Percentiles rank a stretch among this genome's conserved stretches.
Evolutionary conservation across 2,888 invertebrate genomes (phyloP).

Genomic region (Terebella lapidaria): DNA sequence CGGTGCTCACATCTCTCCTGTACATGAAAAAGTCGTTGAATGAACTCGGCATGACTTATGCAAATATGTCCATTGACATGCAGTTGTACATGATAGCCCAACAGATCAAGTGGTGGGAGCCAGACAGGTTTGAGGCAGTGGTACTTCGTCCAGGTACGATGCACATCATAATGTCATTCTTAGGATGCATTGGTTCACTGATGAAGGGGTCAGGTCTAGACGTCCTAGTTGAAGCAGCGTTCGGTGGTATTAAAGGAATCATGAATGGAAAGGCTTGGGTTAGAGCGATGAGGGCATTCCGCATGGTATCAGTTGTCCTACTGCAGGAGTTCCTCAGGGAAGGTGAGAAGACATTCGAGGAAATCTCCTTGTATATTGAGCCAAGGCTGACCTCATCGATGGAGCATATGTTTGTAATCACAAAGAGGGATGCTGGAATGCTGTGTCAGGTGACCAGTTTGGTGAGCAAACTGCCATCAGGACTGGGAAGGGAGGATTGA

Average conservation of each 20-base stretch:
- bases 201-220: conserved; percentile 11
- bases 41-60: conserved; percentile 1
- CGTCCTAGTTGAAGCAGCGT: conserved; percentile 6
- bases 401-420: conserved; percentile 13
- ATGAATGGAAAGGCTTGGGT: conserved; percentile 16
- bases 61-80: conserved; percentile 3
- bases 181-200: conserved; percentile 13
- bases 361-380: neutral
- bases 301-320: conserved; percentile 9
- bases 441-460: conserved; percentile 29
- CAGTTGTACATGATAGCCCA: conserved; percentile 10
- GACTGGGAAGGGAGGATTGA: conserved; percentile 25
- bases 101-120: conserved; percentile 16
- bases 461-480: conserved; percentile 39
- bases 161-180: conserved; percentile 8
- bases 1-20: conserved; percentile 5
- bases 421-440: conserved; percentile 8
- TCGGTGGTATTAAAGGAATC: conserved; percentile 6
- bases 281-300: conserved; percentile 8
- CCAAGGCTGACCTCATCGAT: neutral
- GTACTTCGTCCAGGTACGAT: conserved; percentile 5
- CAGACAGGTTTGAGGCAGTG: conserved; percentile 4
- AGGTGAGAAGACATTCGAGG: neutral
- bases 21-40: conserved; percentile 1
- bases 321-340: neutral